Evolutionary conservation across 2,113 vertebrate species (phyloP), one percentile per base, ranked within the genome.

Genomic region (Clarias batrachus): DNA sequence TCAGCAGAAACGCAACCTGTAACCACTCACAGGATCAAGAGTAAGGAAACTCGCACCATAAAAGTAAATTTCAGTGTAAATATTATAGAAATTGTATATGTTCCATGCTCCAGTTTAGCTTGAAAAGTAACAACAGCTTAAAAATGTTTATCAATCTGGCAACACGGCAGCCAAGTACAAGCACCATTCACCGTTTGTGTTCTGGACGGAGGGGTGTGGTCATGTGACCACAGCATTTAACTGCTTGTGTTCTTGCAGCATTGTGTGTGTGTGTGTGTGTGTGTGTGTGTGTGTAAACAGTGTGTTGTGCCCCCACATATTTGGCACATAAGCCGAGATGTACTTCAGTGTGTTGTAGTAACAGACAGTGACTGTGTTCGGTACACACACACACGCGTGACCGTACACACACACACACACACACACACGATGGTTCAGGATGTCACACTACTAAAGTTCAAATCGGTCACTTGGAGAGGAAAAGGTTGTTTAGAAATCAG

Each of bases 351-450:
- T 37, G 70, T 81, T 79, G 87, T 71, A 83, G 87, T 83, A 87
- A 88, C 60, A 68, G 65, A 73, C 86, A 85, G 81, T 79, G 62
- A 83, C 85, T 91, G 87, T 89, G 83, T 88, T 89, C 82, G 65
- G 87, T 88, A 90, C 88, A 91, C 89, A 89, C 33, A 81, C 79
- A 76, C 73, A 76, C 41, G 16, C 73, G 23, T 19, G 12, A 70
- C 66, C 2, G 33, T 27, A 70, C 66, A 70, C 66, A 70, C 68
- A 71, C 30, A 70, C 68, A 71, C 30, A 37, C 78, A 78, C 23
- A 78, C 52, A 78, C 52, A 78, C n/a, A 27, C 13, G 17, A 21
- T 41, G 21, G 70, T 41, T 74, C 4, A 13, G 23, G 19, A 74
- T 4, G 71, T 74, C 25, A 77, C 12, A 25, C 41, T 71, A 21